Base-by-base conservation (phyloP, 2,113 vertebrate genomes). In the Scopus umbretta region DNA sequence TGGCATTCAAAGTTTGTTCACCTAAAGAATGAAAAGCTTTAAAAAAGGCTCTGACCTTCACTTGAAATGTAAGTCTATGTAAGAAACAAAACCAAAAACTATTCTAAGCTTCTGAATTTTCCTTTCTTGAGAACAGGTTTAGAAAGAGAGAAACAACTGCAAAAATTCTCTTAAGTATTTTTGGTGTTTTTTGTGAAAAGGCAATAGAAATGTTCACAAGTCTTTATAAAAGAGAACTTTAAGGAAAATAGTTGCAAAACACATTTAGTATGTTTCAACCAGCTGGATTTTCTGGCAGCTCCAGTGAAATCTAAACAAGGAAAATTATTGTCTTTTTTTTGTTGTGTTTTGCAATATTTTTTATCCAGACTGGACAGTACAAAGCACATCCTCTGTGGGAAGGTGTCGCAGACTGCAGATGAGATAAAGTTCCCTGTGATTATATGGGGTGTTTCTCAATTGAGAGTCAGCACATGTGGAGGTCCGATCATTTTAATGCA, bases 211-310 rank as follows among this genome's bases (percentile, higher is more conserved):
- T 2, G 55, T 80, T 93, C 26, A 7, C 43, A 21, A 80, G 79
- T 8, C 85, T 88, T 95, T 80, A 38, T 27, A 38, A 66, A 90
- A 94, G 71, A 82, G 80, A 90, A 83, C 93, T 78, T 97, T n/a
- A 58, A 94, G 95, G 71, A 82, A 85, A 76, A 74, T 62, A 59
- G 75, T 94, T 96, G 91, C 95, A 94, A 92, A 94, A 85, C 86
- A 80, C 66, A 68, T 72, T 65, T 32, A 86, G 63, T 72, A 8
- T 49, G 76, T 40, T 96, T 94, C 91, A 76, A 68, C 66, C 91
- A 97, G 96, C 95, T 97, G 96, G 84, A 40, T 95, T 97, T 97
- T 95, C 94, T 97, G 95, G 94, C 96, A 96, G 89, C 87, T 87
- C 62, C 55, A 43, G 62, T 3, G 6, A 97, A 96, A 95, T 92